Evolutionary conservation across 2,797 vertebrate species (phyloP), one percentile per base, ranked within the genome.

Genomic region (Sphenodon punctatus): DNA sequence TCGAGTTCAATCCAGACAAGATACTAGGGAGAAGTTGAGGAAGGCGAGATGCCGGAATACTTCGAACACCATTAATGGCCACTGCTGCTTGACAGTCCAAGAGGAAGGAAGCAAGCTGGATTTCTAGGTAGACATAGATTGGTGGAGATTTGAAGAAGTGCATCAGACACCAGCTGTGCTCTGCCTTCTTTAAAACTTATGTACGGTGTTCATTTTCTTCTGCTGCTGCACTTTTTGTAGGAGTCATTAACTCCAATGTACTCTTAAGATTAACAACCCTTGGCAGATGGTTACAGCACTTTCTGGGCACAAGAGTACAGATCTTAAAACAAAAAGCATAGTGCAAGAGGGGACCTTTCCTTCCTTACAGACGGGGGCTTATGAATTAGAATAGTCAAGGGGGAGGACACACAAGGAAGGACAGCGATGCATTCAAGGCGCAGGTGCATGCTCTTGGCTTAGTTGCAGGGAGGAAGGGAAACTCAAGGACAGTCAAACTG

Each of bases 1-100:
- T 79, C 72, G 79, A 77, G 79, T 79, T 79, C 79, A 68, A 58
- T 79, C 36, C 65, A 71, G 49, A 56, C 42, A 22, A n/a, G 36
- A 55, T 71, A 72, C 12, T 42, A 60, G 67, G 79, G 58, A 27
- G 68, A 72, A 66, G 56, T 48, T 71, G 53, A 71, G 25, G 38
- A 56, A 72, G 38, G 49, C 45, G 53, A 7, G 10, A 86, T 48
- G 27, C 13, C 48, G 77, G 42, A 78, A 66, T n/a, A 70, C 30
- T 65, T 55, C 75, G 59, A 68, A 80, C 39, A 56, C 45, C 80
- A 81, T 56, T 74, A 66, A 72, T 69, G 59, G 60, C 76, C 64
- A 78, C 30, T 72, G 27, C 46, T 84, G 79, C 7, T 82, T 70
- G 60, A 71, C 11, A 1, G 41, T 60, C 32, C n/a, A 64, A 10